Percentiles rank a stretch among this genome's conserved stretches.
These are phyloP conservation scores for Platycercus adscitus DNA, from an alignment of 2,113 vertebrate species.

Conservation along the genomic window DNA sequence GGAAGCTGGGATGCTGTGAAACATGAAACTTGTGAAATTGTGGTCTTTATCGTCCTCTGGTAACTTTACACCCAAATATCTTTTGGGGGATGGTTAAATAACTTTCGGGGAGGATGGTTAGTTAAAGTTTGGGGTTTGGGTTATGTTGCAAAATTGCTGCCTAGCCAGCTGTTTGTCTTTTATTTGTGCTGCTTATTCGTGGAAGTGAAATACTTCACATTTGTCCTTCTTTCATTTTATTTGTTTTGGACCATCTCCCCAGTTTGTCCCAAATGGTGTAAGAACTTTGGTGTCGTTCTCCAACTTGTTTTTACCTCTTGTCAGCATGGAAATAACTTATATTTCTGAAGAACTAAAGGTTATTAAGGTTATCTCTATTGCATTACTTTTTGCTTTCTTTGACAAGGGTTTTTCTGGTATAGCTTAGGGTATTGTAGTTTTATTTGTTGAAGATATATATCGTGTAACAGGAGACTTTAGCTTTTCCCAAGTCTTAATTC, in stretches of 20 bases:
- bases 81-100: not conserved
- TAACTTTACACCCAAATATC: not conserved
- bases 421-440: not conserved
- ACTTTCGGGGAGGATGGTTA: not conserved
- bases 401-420: not conserved
- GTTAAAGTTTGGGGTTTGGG: not conserved
- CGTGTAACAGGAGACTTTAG: not conserved
- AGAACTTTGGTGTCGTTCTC: not conserved
- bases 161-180: not conserved
- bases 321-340: not conserved
- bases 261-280: not conserved
- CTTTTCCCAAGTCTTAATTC: not conserved
- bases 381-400: not conserved
- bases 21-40: not conserved
- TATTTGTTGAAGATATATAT: not conserved
- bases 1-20: not conserved
- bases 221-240: not conserved
- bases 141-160: not conserved
- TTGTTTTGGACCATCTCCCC: constrained; percentile 5
- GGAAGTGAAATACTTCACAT: constrained; percentile 14
- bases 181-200: not conserved
- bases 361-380: not conserved
- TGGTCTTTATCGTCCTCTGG: not conserved
- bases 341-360: not conserved
- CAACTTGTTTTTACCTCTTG: not conserved